These are phyloP conservation scores for Ifrita kowaldi DNA, from an alignment of 2,113 vertebrate genomes.

Conservation along the genomic window DNA sequence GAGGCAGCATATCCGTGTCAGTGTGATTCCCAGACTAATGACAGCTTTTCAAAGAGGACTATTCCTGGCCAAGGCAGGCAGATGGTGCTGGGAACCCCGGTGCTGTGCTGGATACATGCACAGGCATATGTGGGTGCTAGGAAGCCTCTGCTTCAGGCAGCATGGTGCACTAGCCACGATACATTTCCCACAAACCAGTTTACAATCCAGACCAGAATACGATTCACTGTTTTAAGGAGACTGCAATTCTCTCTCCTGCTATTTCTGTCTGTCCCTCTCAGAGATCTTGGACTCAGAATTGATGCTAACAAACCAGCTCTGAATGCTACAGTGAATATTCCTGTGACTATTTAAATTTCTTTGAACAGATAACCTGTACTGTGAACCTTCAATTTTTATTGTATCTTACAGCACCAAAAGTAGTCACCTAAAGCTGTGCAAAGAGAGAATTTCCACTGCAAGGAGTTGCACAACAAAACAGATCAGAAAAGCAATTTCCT, in stretches of 20 bases:
- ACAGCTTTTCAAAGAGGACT: not conserved
- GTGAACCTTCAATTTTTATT: not conserved
- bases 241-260: not conserved
- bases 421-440: not conserved
- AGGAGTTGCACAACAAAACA: not conserved
- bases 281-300: not conserved
- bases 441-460: not conserved
- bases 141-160: not conserved
- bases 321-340: not conserved
- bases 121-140: not conserved
- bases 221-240: not conserved
- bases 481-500: not conserved
- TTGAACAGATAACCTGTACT: not conserved
- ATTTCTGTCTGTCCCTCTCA: not conserved
- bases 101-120: not conserved
- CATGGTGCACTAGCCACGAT: rapidly evolving
- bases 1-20: not conserved
- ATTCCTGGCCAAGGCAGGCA: not conserved
- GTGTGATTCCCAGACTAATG: not conserved
- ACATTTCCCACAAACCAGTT: not conserved
- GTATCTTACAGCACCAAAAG: not conserved
- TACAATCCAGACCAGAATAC: not conserved
- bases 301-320: not conserved
- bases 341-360: not conserved
- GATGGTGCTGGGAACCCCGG: not conserved